Percentiles rank a stretch among this genome's conserved stretches.
Evolutionary conservation across 2,888 invertebrate genomes (phyloP).

Genomic region (Nemapogon koenigi): DNA sequence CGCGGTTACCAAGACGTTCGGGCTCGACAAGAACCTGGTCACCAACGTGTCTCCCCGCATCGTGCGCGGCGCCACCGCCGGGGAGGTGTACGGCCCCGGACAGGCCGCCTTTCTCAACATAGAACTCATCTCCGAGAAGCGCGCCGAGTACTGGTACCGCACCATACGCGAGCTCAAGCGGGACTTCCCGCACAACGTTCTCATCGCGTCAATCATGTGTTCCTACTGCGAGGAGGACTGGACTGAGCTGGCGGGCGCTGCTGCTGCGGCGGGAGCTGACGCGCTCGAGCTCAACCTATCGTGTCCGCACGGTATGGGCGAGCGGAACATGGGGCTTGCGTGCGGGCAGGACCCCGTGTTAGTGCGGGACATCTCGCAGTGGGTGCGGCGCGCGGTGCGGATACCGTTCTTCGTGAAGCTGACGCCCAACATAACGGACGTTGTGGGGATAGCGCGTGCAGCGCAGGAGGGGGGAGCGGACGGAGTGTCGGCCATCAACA

Average conservation of each 20-base stretch:
- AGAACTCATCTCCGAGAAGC: slow-evolving; percentile 97
- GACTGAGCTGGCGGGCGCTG: slow-evolving; percentile 78
- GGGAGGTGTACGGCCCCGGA: slow-evolving; percentile 93
- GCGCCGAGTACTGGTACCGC: slow-evolving; percentile 90
- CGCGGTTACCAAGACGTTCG: slow-evolving; percentile 97
- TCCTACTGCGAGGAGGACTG: slow-evolving; percentile 87
- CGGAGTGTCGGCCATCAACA: slow-evolving; percentile 98
- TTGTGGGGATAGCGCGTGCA: slow-evolving; percentile 86
- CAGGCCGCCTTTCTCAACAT: slow-evolving; percentile 97
- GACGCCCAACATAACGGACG: slow-evolving; percentile 97
- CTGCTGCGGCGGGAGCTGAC: slow-evolving; percentile 88
- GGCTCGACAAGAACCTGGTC: slow-evolving; percentile 92
- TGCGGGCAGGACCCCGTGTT: slow-evolving; percentile 92
- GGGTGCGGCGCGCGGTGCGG: slow-evolving; percentile 86
- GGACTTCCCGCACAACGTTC: slow-evolving; percentile 88
- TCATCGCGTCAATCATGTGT: slow-evolving; percentile 97
- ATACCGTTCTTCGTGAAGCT: slow-evolving; percentile 98
- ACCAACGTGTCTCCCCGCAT: slow-evolving; percentile 98
- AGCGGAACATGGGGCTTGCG: slow-evolving; percentile 97
- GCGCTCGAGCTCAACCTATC: slow-evolving; percentile 95
- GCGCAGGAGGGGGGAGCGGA: slow-evolving; percentile 90
- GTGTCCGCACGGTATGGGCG: slow-evolving; percentile 99
- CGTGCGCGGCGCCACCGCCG: slow-evolving; percentile 90
- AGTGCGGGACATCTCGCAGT: slow-evolving; percentile 87
- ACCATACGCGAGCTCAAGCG: slow-evolving; percentile 87